Base-by-base conservation (phyloP, 1,140 invertebrate species). In the Melanaphis sacchari region DNA sequence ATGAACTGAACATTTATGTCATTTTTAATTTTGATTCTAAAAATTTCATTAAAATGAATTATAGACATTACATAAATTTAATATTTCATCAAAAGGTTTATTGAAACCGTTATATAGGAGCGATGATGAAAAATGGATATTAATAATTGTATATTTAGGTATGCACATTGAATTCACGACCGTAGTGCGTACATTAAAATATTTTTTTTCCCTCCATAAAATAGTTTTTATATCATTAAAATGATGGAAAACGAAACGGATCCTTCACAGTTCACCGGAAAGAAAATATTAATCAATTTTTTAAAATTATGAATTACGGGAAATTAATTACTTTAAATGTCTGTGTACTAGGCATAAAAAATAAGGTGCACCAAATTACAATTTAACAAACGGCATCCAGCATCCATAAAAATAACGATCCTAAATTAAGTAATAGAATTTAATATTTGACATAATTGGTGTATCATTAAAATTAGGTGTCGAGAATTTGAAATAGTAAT, bases 11-110 rank as follows among this genome's bases (percentile, higher is more conserved):
- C 41, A 21, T 43, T 46, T n/a, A 46, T 87, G 31, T n/a, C 31
- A 87, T 87, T 87, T 87, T 87, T 87, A 46, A 87, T 43, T 87
- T 46, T 46, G 26, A 15, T 7, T 46, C 31, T 87, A 46, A 87
- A 46, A 46, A 5, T 46, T 87, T 46, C 6, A 46, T 38, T 46
- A 18, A 43, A 46, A 87, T 87, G 3, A 46, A 87, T 87, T 46
- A 87, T 87, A 87, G 31, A 87, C 31, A 87, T 46, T 22, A 21
- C 5, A 46, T 11, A n/a, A 18, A 87, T 43, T 87, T 43, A 43
- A 87, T 43, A 87, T 43, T 46, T 24, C 40, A 41, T 87, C 26
- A 87, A 46, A 87, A n/a, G 15, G 31, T 43, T 87, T 41, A 46
- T 87, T 87, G 43, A 87, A 87, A n/a, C 6, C 31, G 84, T 46